These are phyloP conservation scores for Xylota segnis DNA, from an alignment of 2,888 invertebrate genomes.

Conservation along the genomic window DNA sequence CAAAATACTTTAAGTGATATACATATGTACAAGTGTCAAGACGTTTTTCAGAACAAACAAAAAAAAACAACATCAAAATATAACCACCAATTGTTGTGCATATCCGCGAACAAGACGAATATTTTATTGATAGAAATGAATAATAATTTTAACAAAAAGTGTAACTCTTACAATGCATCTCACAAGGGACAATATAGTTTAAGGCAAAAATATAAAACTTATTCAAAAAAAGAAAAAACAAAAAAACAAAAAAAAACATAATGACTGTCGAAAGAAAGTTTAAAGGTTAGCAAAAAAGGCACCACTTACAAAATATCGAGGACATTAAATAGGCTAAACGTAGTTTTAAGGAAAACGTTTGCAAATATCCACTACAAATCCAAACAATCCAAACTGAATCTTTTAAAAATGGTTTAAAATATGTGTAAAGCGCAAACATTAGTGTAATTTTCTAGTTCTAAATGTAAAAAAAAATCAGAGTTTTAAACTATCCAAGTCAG, in stretches of 20 bases:
- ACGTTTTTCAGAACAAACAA: constrained; percentile 21
- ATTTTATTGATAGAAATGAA: constrained; percentile 50
- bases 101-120: constrained; percentile 73
- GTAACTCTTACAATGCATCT: constrained; percentile 66
- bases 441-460: constrained; percentile 65
- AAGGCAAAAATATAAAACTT: constrained; percentile 39
- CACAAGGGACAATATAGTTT: constrained; percentile 68
- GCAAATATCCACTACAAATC: constrained; percentile 22
- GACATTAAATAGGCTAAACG: constrained; percentile 61
- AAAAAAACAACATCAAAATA: constrained; percentile 50
- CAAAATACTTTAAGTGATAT: constrained; percentile 61
- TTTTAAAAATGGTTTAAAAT: constrained; percentile 36
- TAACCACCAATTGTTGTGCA: constrained; percentile 76
- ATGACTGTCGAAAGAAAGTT: constrained; percentile 38
- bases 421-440: constrained; percentile 64
- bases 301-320: constrained; percentile 76
- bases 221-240: not conserved
- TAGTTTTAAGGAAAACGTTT: constrained; percentile 62
- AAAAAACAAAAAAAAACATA: constrained; percentile 29
- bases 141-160: constrained; percentile 38
- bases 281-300: constrained; percentile 29
- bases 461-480: constrained; percentile 21
- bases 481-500: constrained; percentile 2
- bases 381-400: constrained; percentile 26
- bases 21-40: constrained; percentile 51